phyloP scores from a whole-genome alignment of 2,113 vertebrate genomes.

The Cichladusa arquata region DNA sequence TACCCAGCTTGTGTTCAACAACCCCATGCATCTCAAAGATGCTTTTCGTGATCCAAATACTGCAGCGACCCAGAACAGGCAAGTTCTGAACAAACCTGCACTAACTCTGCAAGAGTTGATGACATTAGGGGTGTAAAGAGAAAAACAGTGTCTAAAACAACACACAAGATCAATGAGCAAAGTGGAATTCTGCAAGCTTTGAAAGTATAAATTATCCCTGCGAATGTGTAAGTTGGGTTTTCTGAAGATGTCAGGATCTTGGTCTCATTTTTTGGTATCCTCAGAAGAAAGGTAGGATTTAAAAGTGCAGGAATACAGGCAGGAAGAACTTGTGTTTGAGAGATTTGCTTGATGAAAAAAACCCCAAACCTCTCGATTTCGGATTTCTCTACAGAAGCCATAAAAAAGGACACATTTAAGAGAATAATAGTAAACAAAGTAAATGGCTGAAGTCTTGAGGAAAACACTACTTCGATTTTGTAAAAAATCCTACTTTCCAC shows the following conservation, averaged over 20 bases:
- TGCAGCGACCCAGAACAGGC: neutral
- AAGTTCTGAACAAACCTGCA: neutral
- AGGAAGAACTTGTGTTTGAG: neutral
- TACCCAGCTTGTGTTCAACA: neutral
- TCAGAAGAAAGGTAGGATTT: neutral
- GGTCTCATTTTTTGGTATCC: neutral
- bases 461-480: neutral
- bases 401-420: neutral
- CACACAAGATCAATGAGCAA: neutral
- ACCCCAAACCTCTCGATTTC: neutral
- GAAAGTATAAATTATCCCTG: neutral
- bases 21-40: neutral
- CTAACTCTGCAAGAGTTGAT: neutral
- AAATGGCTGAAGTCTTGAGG: neutral
- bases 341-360: neutral
- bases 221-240: neutral
- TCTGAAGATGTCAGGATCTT: neutral
- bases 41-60: neutral
- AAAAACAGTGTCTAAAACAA: neutral
- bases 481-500: neutral
- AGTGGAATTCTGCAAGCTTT: neutral
- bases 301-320: neutral
- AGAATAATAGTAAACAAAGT: neutral
- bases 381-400: neutral
- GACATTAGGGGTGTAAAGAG: neutral